Evolutionary conservation across 2,797 vertebrate genomes (phyloP).

Genomic region (Natrix natrix): DNA sequence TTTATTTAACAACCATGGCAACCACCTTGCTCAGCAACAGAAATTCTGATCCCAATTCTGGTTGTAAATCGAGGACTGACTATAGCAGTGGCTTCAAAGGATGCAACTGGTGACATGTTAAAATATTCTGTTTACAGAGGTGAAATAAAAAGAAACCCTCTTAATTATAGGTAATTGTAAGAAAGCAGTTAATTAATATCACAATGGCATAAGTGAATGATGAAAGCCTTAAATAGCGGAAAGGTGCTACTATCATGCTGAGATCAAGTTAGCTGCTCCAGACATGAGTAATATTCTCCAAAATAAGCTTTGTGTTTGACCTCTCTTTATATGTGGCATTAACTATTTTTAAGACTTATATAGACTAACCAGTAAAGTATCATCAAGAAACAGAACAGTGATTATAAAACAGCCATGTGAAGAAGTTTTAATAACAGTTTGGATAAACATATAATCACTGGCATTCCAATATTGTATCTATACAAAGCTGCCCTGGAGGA

Average conservation of each 20-base stretch:
- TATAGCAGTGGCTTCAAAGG: background rate
- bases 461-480: background rate
- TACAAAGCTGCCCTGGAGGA: background rate
- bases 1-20: background rate
- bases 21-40: background rate
- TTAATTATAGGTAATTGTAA: conserved; percentile 24
- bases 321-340: background rate
- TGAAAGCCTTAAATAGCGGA: background rate
- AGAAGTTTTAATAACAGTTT: conserved; percentile 3
- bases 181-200: background rate
- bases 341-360: background rate
- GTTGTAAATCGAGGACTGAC: background rate
- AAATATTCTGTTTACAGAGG: conserved; percentile 4
- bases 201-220: background rate
- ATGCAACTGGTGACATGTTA: background rate
- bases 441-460: background rate
- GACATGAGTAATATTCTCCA: background rate
- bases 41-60: background rate
- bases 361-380: background rate
- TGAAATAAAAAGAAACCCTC: background rate
- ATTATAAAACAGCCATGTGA: conserved; percentile 2
- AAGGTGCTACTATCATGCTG: background rate
- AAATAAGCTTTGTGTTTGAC: background rate
- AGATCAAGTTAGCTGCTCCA: background rate
- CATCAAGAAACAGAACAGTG: background rate